Conservation (phyloP, 2,888 invertebrate genomes). For the Drosophila silvestris region DNA sequence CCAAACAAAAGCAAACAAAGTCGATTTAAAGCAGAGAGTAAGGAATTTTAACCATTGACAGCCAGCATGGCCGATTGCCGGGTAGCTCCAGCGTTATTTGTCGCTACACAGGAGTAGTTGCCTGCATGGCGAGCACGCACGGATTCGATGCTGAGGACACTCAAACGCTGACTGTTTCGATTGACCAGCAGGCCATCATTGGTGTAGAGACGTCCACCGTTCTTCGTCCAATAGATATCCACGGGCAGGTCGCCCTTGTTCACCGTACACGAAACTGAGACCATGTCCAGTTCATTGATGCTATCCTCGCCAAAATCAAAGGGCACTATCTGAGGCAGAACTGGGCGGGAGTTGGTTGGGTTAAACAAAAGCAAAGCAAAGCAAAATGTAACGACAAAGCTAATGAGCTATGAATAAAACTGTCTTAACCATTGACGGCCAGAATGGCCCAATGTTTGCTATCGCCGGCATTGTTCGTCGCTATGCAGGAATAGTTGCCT, state of each 20-base stretch:
- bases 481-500: slow-evolving; percentile 88
- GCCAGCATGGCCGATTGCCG: slow-evolving; percentile 87
- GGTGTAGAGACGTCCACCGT: slow-evolving; percentile 85
- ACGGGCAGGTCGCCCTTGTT: slow-evolving; percentile 92
- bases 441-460: slow-evolving; percentile 87
- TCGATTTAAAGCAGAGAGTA: slow-evolving; percentile 8
- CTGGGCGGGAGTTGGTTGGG: slow-evolving; percentile 82
- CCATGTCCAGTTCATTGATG: slow-evolving; percentile 89
- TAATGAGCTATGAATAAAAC: background rate
- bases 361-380: slow-evolving; percentile 40
- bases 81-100: slow-evolving; percentile 87
- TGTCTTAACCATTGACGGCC: slow-evolving; percentile 87
- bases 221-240: slow-evolving; percentile 90
- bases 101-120: slow-evolving; percentile 88
- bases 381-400: slow-evolving; percentile 23
- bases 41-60: slow-evolving; percentile 87
- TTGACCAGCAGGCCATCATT: slow-evolving; percentile 87
- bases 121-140: slow-evolving; percentile 88
- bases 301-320: slow-evolving; percentile 90
- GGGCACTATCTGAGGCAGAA: slow-evolving; percentile 90
- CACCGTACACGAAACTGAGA: slow-evolving; percentile 90
- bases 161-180: slow-evolving; percentile 88
- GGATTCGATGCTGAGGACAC: slow-evolving; percentile 88
- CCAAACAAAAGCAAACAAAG: slow-evolving; percentile 40
- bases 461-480: slow-evolving; percentile 87